phyloP scores from a whole-genome alignment of 2,888 invertebrate genomes.

The Pediacus dermestoides region DNA sequence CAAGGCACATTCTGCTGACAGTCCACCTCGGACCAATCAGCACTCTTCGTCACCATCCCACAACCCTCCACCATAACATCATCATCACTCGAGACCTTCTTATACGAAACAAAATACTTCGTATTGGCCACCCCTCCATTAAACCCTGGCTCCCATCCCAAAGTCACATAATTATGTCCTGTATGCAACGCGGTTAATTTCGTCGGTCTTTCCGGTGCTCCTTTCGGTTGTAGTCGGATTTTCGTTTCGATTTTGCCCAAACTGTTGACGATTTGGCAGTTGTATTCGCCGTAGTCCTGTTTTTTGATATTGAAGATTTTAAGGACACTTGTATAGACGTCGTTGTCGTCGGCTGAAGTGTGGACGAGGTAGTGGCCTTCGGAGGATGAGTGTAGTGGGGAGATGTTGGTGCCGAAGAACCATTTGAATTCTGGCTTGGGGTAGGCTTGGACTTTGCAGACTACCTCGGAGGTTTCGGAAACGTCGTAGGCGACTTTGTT shows the following conservation, averaged over 20 bases:
- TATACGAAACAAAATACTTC: slow-evolving; percentile 82
- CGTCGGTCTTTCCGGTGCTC: slow-evolving; percentile 80
- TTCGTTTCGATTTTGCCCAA: slow-evolving; percentile 73
- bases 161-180: slow-evolving; percentile 74
- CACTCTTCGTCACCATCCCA: slow-evolving; percentile 56
- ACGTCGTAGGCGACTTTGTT: slow-evolving; percentile 86
- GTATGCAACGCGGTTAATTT: slow-evolving; percentile 68
- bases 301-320: slow-evolving; percentile 69
- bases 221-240: slow-evolving; percentile 80
- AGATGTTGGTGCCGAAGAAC: slow-evolving; percentile 74
- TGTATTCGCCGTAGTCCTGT: slow-evolving; percentile 89
- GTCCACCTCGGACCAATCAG: slow-evolving; percentile 79
- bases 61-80: slow-evolving; percentile 62
- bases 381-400: slow-evolving; percentile 72
- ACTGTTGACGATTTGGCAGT: slow-evolving; percentile 80
- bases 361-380: slow-evolving; percentile 85
- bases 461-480: slow-evolving; percentile 79
- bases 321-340: slow-evolving; percentile 78
- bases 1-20: slow-evolving; percentile 84
- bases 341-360: slow-evolving; percentile 76
- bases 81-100: slow-evolving; percentile 62
- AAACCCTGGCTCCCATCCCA: slow-evolving; percentile 87
- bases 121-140: slow-evolving; percentile 85
- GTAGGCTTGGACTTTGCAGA: slow-evolving; percentile 86
- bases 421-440: slow-evolving; percentile 92